Conservation (phyloP, 2,113 vertebrate genomes). For the Trochalopteron elliotii region DNA sequence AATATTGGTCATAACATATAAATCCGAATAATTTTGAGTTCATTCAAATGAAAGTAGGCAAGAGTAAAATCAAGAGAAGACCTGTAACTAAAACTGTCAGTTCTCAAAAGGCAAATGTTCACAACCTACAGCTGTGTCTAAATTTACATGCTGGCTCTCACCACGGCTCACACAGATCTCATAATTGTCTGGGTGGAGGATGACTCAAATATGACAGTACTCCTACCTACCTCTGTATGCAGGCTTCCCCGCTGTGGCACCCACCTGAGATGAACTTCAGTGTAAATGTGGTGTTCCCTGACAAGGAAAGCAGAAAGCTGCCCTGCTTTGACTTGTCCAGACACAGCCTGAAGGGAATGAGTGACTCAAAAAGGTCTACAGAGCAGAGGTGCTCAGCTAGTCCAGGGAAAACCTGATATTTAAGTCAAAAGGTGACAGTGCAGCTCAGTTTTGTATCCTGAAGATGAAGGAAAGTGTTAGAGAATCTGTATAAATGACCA, state of each 20-base stretch:
- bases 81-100: conserved; percentile 2
- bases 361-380: neutral
- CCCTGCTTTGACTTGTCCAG: neutral
- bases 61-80: conserved; percentile 5
- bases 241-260: neutral
- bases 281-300: neutral
- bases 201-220: conserved; percentile 1
- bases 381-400: neutral
- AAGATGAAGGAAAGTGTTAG: neutral
- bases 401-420: neutral
- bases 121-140: neutral
- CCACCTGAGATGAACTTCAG: neutral
- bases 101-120: conserved; percentile 25
- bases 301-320: neutral
- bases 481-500: neutral
- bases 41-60: neutral
- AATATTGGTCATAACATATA: neutral
- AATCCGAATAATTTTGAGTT: neutral
- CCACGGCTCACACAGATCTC: neutral
- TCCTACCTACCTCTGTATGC: neutral
- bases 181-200: conserved; percentile 28
- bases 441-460: neutral
- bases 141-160: conserved; percentile 1
- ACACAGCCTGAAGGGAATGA: neutral
- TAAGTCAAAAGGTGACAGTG: neutral